Conservation (phyloP, 1,140 invertebrate species). For the Daktulosphaira vitifoliae region DNA sequence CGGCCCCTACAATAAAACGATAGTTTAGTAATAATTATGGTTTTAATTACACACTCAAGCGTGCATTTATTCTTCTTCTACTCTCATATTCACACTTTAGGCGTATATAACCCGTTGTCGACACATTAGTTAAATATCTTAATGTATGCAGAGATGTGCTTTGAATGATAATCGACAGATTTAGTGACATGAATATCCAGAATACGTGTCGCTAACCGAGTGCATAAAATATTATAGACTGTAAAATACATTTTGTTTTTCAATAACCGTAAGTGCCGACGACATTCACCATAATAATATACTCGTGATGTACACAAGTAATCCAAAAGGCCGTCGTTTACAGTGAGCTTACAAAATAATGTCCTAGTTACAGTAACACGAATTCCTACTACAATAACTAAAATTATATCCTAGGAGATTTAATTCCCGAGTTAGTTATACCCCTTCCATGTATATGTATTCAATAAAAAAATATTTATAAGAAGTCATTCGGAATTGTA, state of each 20-base stretch:
- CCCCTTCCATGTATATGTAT: too few relatives aligned
- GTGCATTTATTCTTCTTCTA: too few relatives aligned
- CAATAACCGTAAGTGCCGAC: slow-evolving; percentile 21
- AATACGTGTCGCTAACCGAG: slow-evolving; percentile 18
- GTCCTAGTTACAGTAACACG: too few relatives aligned
- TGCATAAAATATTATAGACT: slow-evolving; percentile 5
- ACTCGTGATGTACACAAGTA: slow-evolving; percentile 11
- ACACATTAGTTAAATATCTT: slow-evolving; percentile 26
- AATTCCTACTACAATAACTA: too few relatives aligned
- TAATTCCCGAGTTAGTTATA: too few relatives aligned
- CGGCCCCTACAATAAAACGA: background rate
- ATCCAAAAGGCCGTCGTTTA: slow-evolving; percentile 9
- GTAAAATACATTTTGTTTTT: background rate
- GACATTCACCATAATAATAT: background rate
- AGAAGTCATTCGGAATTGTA: too few relatives aligned
- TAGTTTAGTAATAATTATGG: too few relatives aligned
- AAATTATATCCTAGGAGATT: too few relatives aligned
- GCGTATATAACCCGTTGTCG: background rate
- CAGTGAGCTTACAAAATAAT: too few relatives aligned
- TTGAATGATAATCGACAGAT: slow-evolving; percentile 31
- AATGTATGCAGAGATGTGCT: slow-evolving; percentile 31
- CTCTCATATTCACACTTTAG: background rate
- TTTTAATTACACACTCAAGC: background rate
- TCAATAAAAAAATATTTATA: too few relatives aligned
- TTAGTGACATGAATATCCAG: slow-evolving; percentile 17